Conservation (phyloP, 2,888 invertebrate species). For the Kryphioiulus occultus region DNA sequence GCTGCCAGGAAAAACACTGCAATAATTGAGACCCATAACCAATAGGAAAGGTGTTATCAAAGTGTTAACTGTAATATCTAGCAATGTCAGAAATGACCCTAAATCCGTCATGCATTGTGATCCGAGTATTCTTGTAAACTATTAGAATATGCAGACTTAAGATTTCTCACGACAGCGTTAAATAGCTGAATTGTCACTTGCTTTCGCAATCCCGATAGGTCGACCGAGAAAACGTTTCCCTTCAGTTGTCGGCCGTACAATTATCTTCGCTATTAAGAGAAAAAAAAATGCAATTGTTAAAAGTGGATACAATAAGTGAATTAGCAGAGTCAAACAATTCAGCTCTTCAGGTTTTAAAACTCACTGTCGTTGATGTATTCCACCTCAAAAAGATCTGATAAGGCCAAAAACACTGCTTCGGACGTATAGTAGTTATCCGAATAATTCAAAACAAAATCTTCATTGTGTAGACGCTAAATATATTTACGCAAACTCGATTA, state of each 20-base stretch:
- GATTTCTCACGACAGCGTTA: too few relatives aligned
- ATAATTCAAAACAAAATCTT: not conserved
- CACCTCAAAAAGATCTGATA: not conserved
- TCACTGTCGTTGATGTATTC: not conserved
- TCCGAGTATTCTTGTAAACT: too few relatives aligned
- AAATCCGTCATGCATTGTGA: too few relatives aligned
- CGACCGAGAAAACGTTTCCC: not conserved
- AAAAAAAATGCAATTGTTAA: not conserved
- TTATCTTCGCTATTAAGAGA: not conserved
- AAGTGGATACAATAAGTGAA: not conserved
- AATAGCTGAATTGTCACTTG: not conserved
- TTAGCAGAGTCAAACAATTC: not conserved
- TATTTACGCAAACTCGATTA: not conserved
- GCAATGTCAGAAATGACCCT: too few relatives aligned
- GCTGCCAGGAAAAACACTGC: too few relatives aligned
- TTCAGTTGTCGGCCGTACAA: not conserved
- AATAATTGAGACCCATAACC: too few relatives aligned
- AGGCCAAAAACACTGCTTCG: constrained; percentile 18
- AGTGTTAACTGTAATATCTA: too few relatives aligned
- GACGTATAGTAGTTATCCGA: not conserved
- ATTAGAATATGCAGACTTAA: too few relatives aligned
- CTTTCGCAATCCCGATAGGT: not conserved
- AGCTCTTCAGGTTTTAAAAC: not conserved
- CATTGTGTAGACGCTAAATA: not conserved
- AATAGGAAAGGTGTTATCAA: too few relatives aligned